Base-by-base conservation (phyloP, 2,797 vertebrate genomes). In the Pseudochaenichthys georgianus region DNA sequence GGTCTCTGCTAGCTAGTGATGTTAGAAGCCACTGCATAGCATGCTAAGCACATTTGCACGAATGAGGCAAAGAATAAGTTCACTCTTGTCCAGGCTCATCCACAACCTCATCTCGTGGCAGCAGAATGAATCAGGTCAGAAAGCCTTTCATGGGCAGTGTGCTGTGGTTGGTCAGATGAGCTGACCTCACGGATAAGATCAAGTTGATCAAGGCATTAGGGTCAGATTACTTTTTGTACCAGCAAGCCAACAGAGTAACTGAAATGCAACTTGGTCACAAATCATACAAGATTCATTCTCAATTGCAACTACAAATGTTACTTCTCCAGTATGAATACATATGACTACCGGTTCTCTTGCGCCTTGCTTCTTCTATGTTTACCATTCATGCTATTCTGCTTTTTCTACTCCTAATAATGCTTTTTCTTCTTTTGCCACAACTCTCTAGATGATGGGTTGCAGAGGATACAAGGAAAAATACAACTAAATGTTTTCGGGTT, bases 101-200 rank as follows among this genome's bases (percentile, higher is more conserved):
- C 38, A 38, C 34, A 47, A 61, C 64, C 71, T 70, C 61, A 70
- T 71, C 45, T 23, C 59, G 34, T 73, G 84, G 47, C 63, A 54
- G 52, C 64, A 70, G 55, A 79, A 43, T 58, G 74, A 91, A 85
- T 82, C 68, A 73, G 79, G 75, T 85, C 84, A 86, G 77, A 65
- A 28, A 55, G 23, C 13, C 64, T 52, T 54, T 71, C 51, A 21
- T 59, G 68, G 54, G 62, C 69, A 60, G 61, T 7, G 62, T 34
- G 9, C 34, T 28, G 68, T 4, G 52, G 63, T 77, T 65, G 70
- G 72, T 80, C 83, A 64, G 67, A 78, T 65, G 69, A 78, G 52
- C 6, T 74, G 73, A 82, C 82, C 72, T 68, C 81, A 28, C 2
- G 1, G 69, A 80, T 78, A 48, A 62, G 76, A 80, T 85, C 68